Percentiles rank a stretch among this genome's conserved stretches.
Conservation (phyloP, 2,888 invertebrate genomes). For the Hydriomena furcata region DNA sequence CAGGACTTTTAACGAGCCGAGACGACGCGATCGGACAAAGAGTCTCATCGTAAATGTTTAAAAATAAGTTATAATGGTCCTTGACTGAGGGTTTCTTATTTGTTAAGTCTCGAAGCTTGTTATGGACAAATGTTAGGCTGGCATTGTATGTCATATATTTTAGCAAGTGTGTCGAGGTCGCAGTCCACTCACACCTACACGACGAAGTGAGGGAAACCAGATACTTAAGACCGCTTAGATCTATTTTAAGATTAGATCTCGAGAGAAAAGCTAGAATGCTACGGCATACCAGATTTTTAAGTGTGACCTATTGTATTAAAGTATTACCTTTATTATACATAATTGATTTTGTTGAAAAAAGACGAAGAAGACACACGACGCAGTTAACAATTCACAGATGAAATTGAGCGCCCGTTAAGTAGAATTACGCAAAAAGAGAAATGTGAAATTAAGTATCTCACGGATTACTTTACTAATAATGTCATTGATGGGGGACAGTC, state of each 20-base stretch:
- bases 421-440: too few relatives aligned
- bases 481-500: too few relatives aligned
- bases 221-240: conserved; percentile 26
- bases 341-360: too few relatives aligned
- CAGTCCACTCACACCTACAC: conserved; percentile 48
- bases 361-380: too few relatives aligned
- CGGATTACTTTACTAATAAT: too few relatives aligned
- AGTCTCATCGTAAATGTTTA: conserved; percentile 37
- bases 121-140: conserved; percentile 35
- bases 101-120: conserved; percentile 21
- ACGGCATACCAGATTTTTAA: too few relatives aligned
- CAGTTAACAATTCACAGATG: too few relatives aligned
- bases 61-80: conserved; percentile 32
- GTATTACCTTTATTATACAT: too few relatives aligned
- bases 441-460: too few relatives aligned
- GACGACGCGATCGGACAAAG: conserved; percentile 53
- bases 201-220: conserved; percentile 37
- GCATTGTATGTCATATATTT: conserved; percentile 38
- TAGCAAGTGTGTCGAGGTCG: conserved; percentile 60
- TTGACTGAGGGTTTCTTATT: conserved; percentile 12
- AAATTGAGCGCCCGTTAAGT: too few relatives aligned
- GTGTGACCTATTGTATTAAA: too few relatives aligned
- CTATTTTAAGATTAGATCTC: conserved; percentile 36
- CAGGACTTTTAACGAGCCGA: conserved; percentile 63
- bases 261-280: conserved; percentile 8